Evolutionary conservation across 2,113 vertebrate species (phyloP).

Genomic region (Sebastes schlegelii): DNA sequence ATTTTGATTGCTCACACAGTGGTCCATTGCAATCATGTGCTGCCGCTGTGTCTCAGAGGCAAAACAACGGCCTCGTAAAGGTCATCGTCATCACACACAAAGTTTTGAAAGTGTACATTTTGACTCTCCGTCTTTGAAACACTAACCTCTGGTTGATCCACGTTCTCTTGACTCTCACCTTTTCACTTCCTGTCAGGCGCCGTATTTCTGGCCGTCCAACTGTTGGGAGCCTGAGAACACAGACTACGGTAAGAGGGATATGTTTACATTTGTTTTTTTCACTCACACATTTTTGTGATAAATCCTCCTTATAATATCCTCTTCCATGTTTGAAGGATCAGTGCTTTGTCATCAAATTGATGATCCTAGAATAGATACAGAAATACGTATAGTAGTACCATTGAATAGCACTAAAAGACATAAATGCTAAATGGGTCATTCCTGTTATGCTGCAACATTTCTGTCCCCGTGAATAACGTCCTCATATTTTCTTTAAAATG

Average conservation of each 20-base stretch:
- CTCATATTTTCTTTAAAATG: too few relatives aligned
- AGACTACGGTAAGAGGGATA: constrained; percentile 74
- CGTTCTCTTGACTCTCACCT: not conserved
- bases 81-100: not conserved
- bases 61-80: constrained; percentile 25
- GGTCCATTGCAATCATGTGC: constrained; percentile 20
- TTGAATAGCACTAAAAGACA: not conserved
- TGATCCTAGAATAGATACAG: not conserved
- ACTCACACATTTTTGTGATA: not conserved
- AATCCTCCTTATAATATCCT: not conserved
- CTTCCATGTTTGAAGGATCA: not conserved
- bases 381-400: not conserved
- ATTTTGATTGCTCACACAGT: constrained; percentile 41
- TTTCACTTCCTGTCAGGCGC: constrained; percentile 83
- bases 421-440: too few relatives aligned
- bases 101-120: not conserved
- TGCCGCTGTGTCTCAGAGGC: constrained; percentile 16
- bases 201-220: constrained; percentile 83
- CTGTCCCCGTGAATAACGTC: too few relatives aligned
- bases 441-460: too few relatives aligned
- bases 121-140: not conserved
- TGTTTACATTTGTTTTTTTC: not conserved
- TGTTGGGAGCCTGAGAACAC: constrained; percentile 84
- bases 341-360: not conserved
- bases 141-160: not conserved